Base-by-base conservation (phyloP, 2,113 vertebrate species). In the Mastomys natalensis region DNA sequence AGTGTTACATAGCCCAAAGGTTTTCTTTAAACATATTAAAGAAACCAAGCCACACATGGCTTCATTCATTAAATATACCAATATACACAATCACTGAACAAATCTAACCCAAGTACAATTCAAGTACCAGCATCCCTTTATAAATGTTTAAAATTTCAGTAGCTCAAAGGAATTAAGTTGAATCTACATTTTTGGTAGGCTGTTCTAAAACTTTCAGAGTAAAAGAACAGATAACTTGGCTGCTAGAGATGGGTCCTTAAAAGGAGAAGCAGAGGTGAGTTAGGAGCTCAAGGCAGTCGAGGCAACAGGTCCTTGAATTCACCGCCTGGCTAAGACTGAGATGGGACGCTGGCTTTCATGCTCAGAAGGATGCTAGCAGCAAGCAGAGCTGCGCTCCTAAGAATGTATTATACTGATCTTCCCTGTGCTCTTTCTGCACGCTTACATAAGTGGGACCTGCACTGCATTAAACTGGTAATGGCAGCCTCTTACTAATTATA, bases 171-270 rank as follows among this genome's bases (percentile, higher is more conserved):
- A 96, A 90, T 88, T 66, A 93, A 91, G 86, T 62, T 93, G 53
- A 74, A 58, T 88, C 88, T 81, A 62, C 15, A 73, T 55, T 92
- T 97, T 58, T 31, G 86, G 95, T 77, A 90, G 34, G 81, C 81
- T 96, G 88, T 91, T 72, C 87, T n/a, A 85, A 95, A 96, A 92
- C 88, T 95, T 92, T 95, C 68, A 88, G 88, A 84, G 92, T 72
- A 60, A 94, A 11, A 84, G 29, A 88, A 40, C n/a, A 96, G 92
- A 81, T 86, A 95, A 91, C 34, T 85, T 60, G 66, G 66, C 81
- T 1, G 8, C 34, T 68, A 88, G 81, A 88, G 94, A 93, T 26
- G 82, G 88, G 58, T 60, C 94, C 88, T 96, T 97, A 97, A 94
- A 98, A 97, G 95, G 95, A 94, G 62, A 97, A 72, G 48, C 82